Percentiles rank a stretch among this genome's conserved stretches.
phyloP scores from a whole-genome alignment of 2,888 invertebrate species.

The Meta bourneti region DNA sequence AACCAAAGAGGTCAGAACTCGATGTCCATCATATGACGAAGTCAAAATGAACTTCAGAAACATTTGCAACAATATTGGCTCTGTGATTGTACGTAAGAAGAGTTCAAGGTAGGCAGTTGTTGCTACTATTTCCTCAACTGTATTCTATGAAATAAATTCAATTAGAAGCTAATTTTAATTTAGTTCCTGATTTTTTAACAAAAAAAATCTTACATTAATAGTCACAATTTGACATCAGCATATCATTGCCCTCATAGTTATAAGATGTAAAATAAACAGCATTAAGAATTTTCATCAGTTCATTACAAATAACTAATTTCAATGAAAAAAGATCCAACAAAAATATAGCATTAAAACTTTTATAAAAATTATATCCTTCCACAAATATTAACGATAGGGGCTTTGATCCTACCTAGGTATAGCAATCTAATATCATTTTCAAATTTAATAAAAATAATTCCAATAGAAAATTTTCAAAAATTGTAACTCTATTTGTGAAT shows the following conservation, averaged over 20 bases:
- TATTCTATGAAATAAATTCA: constrained; percentile 85
- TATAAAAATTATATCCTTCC: too few relatives aligned
- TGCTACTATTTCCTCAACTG: constrained; percentile 92
- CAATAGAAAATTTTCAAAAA: too few relatives aligned
- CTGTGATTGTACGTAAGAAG: constrained; percentile 91
- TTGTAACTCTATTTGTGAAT: too few relatives aligned
- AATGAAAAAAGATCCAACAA: too few relatives aligned
- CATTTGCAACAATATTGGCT: constrained; percentile 90
- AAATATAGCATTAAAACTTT: too few relatives aligned
- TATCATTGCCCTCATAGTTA: neutral
- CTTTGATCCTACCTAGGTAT: too few relatives aligned
- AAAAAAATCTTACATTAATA: neutral
- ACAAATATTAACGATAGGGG: too few relatives aligned
- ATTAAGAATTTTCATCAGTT: too few relatives aligned
- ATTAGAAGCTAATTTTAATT: neutral
- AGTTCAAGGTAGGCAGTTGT: constrained; percentile 96
- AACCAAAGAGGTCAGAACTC: constrained; percentile 90
- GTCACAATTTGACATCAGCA: neutral
- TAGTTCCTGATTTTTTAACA: neutral
- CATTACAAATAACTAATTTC: too few relatives aligned
- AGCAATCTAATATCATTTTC: too few relatives aligned
- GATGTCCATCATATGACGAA: constrained; percentile 91
- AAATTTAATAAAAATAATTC: too few relatives aligned
- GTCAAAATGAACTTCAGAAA: constrained; percentile 89
- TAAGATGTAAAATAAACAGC: too few relatives aligned